Evolutionary conservation across 2,797 vertebrate genomes (phyloP).

Genomic region (Tapera naevia): DNA sequence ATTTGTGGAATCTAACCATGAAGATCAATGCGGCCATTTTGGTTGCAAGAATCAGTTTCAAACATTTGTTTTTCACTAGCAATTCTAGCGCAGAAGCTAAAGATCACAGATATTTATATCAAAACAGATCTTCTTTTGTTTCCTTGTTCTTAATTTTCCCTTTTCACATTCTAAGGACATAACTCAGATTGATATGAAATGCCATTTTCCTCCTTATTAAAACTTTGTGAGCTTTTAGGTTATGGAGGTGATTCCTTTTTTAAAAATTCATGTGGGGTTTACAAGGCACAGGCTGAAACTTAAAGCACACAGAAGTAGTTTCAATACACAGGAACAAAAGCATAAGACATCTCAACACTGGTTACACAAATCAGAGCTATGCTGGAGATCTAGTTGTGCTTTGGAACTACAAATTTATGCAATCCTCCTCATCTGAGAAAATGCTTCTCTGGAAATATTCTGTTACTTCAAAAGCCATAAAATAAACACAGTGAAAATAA

Average conservation of each 20-base stretch:
- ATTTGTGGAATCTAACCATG: not conserved
- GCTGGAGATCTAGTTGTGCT: not conserved
- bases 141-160: not conserved
- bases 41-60: not conserved
- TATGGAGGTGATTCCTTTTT: not conserved
- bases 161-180: not conserved
- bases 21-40: not conserved
- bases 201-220: not conserved
- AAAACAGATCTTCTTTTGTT: not conserved
- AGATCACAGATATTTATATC: not conserved
- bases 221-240: not conserved
- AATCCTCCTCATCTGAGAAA: not conserved
- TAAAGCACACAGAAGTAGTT: not conserved
- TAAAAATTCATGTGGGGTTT: not conserved
- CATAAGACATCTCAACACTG: not conserved
- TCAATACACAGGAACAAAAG: not conserved
- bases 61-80: not conserved
- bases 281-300: not conserved
- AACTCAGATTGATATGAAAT: not conserved
- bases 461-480: not conserved
- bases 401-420: not conserved
- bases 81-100: not conserved
- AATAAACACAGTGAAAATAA: not conserved
- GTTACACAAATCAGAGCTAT: not conserved
- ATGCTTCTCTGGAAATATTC: not conserved